Conservation (phyloP, 1,140 invertebrate genomes). For the Anastrepha obliqua region DNA sequence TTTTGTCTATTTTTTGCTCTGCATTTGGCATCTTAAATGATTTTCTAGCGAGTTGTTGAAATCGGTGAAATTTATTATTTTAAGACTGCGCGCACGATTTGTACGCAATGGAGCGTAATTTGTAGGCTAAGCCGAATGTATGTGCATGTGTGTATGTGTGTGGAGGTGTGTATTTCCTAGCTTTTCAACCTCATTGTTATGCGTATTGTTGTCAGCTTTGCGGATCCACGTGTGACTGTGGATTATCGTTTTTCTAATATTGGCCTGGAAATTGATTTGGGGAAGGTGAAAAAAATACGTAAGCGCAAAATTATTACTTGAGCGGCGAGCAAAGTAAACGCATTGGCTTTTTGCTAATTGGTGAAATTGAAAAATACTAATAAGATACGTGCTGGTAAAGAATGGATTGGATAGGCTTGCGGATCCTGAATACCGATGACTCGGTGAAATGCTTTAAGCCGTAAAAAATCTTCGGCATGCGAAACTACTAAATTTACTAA, state of each 20-base stretch:
- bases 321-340: neutral
- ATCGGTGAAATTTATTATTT: slow-evolving; percentile 71
- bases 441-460: no score
- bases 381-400: slow-evolving; percentile 17
- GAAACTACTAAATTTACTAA: no score
- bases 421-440: no score
- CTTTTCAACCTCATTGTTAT: slow-evolving; percentile 21
- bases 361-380: slow-evolving; percentile 24
- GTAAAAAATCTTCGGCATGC: no score
- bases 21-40: slow-evolving; percentile 71
- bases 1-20: slow-evolving; percentile 56
- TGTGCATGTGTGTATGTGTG: neutral
- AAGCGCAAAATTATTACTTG: slow-evolving; percentile 2
- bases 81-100: slow-evolving; percentile 60
- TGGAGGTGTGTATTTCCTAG: neutral
- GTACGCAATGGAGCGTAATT: slow-evolving; percentile 40
- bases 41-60: slow-evolving; percentile 70
- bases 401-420: neutral
- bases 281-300: neutral
- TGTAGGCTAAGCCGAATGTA: neutral
- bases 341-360: neutral
- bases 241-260: slow-evolving; percentile 38
- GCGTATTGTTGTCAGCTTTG: neutral
- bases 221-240: neutral
- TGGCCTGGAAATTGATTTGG: slow-evolving; percentile 24